These are phyloP conservation scores for Equus przewalskii DNA, from an alignment of 2,113 vertebrate species.

Conservation along the genomic window DNA sequence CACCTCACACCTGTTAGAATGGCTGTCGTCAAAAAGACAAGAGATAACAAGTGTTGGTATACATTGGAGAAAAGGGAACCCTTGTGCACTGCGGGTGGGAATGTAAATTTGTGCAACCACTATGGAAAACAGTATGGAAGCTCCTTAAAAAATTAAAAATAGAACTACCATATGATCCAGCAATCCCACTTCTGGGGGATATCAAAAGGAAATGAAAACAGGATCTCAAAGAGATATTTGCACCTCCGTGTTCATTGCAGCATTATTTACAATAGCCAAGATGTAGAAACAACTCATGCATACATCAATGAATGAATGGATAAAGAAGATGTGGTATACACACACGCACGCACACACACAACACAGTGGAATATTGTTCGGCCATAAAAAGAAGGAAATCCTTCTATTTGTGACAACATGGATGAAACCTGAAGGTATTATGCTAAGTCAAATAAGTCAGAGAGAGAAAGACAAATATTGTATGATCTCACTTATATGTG, in stretches of 20 bases:
- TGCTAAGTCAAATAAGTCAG: not conserved
- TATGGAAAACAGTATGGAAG: not conserved
- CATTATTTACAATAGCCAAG: not conserved
- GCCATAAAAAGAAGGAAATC: not conserved
- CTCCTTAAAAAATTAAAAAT: not conserved
- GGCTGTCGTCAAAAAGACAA: not conserved
- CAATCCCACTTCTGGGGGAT: not conserved
- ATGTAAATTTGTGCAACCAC: not conserved
- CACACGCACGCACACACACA: too few relatives aligned
- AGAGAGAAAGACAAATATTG: not conserved
- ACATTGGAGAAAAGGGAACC: not conserved
- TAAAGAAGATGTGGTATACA: not conserved
- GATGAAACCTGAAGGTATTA: not conserved
- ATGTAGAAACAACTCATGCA: not conserved
- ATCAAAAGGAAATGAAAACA: not conserved
- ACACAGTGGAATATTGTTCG: not conserved
- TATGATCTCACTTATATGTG: not conserved
- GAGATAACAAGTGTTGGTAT: not conserved
- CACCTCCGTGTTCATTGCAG: not conserved
- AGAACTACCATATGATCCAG: not conserved
- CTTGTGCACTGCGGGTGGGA: not conserved
- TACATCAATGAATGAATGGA: not conserved
- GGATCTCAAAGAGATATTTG: not conserved
- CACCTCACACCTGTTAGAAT: not conserved
- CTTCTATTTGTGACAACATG: not conserved